These are phyloP conservation scores for Mimas tiliae DNA, from an alignment of 2,888 invertebrate species.

Conservation along the genomic window DNA sequence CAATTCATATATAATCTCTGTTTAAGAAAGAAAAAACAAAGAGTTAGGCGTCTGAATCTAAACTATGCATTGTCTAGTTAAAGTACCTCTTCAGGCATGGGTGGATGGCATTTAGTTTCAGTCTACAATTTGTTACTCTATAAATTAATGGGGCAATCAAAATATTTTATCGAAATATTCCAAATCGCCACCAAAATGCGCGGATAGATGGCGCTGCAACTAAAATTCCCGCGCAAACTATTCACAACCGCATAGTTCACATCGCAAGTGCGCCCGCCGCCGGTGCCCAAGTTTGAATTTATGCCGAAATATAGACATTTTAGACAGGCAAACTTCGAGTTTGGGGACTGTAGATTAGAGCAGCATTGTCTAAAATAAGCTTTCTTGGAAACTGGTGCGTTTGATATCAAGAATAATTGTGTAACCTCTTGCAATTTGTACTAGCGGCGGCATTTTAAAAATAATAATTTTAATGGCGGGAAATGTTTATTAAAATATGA, in stretches of 20 bases:
- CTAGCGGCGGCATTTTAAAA: conserved; percentile 5
- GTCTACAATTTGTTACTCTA: conserved; percentile 9
- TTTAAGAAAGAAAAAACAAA: background rate
- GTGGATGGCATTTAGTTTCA: background rate
- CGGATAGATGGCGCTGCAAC: conserved; percentile 46
- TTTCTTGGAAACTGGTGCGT: conserved; percentile 23
- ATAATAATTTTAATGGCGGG: background rate
- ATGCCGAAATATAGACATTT: conserved; percentile 58
- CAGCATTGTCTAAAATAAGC: conserved; percentile 31
- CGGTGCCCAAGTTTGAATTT: conserved; percentile 57
- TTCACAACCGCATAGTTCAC: conserved; percentile 17
- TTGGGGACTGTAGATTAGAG: conserved; percentile 44
- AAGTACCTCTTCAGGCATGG: background rate
- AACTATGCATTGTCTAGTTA: background rate
- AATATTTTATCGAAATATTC: conserved; percentile 36
- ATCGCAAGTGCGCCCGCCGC: conserved; percentile 1
- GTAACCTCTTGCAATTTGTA: conserved; percentile 18
- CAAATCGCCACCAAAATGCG: conserved; percentile 38
- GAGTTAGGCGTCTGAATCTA: no score
- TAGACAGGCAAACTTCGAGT: conserved; percentile 43
- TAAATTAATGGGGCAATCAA: conserved; percentile 21
- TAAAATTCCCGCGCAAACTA: conserved; percentile 34
- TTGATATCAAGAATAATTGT: conserved; percentile 22
- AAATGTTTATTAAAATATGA: no score
- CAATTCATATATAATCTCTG: no score